Evolutionary conservation across 2,113 vertebrate genomes (phyloP).

Genomic region (Terrapene triunguis): DNA sequence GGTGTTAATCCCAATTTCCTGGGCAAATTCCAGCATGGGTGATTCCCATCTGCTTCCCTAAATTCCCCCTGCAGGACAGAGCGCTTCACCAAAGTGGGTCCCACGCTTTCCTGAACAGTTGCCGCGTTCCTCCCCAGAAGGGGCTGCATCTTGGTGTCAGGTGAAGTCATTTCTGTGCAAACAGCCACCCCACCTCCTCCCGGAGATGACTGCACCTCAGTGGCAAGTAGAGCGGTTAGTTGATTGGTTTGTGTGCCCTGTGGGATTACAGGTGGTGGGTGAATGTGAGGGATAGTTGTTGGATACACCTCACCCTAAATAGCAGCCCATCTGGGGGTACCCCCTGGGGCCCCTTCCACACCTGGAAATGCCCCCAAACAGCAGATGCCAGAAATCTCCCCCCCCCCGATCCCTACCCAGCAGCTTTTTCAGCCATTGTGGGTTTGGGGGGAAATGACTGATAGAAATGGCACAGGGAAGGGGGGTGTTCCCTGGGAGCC

Average conservation of each 20-base stretch:
- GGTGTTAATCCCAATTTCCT: neutral
- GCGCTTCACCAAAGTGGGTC: neutral
- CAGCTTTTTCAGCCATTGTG: neutral
- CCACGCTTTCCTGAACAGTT: neutral
- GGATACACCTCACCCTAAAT: neutral
- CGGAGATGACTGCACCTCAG: neutral
- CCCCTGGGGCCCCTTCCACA: neutral
- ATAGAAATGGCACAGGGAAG: neutral
- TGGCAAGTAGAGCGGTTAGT: neutral
- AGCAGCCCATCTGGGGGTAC: neutral
- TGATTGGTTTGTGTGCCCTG: neutral
- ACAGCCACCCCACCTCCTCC: neutral
- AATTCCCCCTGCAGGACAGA: neutral
- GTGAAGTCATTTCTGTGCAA: neutral
- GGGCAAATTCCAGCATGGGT: neutral
- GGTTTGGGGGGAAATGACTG: neutral
- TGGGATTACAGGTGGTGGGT: neutral
- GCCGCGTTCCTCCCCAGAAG: neutral
- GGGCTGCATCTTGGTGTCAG: neutral
- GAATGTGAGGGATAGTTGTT: neutral
- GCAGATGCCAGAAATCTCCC: neutral
- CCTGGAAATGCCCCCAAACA: neutral
- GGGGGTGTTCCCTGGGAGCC: neutral
- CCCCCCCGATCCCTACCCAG: neutral
- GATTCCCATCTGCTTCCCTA: neutral